Conservation (phyloP, 2,113 vertebrate genomes). For the Delphinus delphis region DNA sequence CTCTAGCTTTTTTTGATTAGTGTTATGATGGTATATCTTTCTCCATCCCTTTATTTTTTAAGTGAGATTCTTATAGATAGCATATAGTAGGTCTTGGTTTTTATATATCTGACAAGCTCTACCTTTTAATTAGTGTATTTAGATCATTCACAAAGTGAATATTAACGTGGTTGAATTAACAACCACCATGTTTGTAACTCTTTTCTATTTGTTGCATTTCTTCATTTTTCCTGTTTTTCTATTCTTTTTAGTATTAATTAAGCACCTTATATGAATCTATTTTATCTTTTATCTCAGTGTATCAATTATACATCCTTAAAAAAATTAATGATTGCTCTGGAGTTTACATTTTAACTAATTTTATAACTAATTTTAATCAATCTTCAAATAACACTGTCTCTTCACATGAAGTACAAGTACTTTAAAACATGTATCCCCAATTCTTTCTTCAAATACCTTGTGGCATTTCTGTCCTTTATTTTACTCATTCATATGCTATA, state of each 20-base stretch:
- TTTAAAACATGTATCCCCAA: neutral
- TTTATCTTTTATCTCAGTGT: neutral
- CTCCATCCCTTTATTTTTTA: neutral
- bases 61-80: neutral
- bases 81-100: neutral
- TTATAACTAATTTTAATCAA: no score
- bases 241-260: neutral
- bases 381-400: neutral
- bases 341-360: neutral
- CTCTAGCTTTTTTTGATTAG: neutral
- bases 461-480: neutral
- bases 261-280: neutral
- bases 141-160: neutral
- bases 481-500: neutral
- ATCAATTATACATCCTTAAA: neutral
- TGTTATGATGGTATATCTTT: neutral
- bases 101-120: neutral
- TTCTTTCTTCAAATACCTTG: neutral
- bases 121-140: neutral
- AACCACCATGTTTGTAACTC: neutral
- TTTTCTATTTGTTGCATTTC: neutral
- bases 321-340: neutral
- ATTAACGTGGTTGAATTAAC: neutral
- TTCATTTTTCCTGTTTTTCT: neutral
- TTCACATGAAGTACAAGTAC: neutral